Conservation (phyloP, 2,797 vertebrate species). For the Knipowitschia caucasica region DNA sequence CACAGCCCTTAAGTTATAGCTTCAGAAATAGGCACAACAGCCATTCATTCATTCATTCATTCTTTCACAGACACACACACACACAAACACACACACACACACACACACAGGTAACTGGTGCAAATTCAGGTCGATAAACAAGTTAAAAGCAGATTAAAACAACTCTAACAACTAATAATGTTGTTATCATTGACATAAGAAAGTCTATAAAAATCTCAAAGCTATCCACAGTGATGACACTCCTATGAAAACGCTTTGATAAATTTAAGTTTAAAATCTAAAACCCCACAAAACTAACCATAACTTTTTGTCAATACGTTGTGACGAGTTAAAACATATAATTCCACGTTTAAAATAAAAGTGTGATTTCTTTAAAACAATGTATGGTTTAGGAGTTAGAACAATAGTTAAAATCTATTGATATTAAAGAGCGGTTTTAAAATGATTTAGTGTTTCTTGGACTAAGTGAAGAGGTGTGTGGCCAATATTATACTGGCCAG, state of each 20-base stretch:
- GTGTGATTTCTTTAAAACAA: slow-evolving; percentile 9
- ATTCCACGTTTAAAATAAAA: slow-evolving; percentile 11
- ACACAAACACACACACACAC: too few species aligned
- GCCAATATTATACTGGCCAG: neutral
- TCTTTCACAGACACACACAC: neutral
- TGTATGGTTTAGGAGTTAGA: neutral
- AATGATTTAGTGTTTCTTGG: slow-evolving; percentile 7
- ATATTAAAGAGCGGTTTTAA: slow-evolving; percentile 16
- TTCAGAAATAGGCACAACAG: slow-evolving; percentile 52
- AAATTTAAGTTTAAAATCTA: slow-evolving; percentile 29
- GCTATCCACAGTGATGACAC: slow-evolving; percentile 13
- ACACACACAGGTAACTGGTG: too few species aligned
- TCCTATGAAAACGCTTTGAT: slow-evolving; percentile 1
- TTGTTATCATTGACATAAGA: slow-evolving; percentile 19
- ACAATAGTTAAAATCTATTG: slow-evolving; percentile 18
- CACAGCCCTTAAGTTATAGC: slow-evolving; percentile 40
- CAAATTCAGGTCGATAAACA: slow-evolving; percentile 43
- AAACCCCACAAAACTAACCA: slow-evolving; percentile 15
- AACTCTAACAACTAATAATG: slow-evolving; percentile 32
- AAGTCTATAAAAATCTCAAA: slow-evolving; percentile 15
- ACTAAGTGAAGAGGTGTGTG: slow-evolving; percentile 9
- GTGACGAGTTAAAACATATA: slow-evolving; percentile 25
- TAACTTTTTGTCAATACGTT: slow-evolving; percentile 40
- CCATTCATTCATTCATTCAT: slow-evolving; percentile 19
- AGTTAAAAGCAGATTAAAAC: slow-evolving; percentile 26